Evolutionary conservation across 2,797 vertebrate species (phyloP).

Genomic region (Parauchenoglanis punctatus): DNA sequence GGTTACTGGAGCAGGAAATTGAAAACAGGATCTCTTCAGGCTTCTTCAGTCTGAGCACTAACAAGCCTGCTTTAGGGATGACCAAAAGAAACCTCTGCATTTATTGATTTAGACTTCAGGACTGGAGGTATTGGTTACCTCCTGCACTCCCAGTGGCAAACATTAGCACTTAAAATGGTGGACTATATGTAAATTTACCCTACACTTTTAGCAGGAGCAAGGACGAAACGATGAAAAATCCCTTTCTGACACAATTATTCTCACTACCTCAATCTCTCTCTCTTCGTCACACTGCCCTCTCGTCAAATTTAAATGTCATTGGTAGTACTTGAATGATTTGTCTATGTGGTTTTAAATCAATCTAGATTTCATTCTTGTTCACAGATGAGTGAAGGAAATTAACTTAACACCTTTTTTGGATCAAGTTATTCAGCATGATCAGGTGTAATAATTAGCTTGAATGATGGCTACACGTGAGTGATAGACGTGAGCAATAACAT

Average conservation of each 20-base stretch:
- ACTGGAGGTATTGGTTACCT: slow-evolving; percentile 9
- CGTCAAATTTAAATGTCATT: neutral
- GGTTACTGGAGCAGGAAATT: slow-evolving; percentile 64
- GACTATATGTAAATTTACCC: neutral
- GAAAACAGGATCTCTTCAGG: slow-evolving; percentile 54
- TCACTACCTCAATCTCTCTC: neutral
- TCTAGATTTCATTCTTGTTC: slow-evolving; percentile 11
- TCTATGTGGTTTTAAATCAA: slow-evolving; percentile 12
- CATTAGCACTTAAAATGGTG: neutral
- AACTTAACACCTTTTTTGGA: slow-evolving; percentile 32
- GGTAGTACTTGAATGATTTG: neutral
- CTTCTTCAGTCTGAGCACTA: slow-evolving; percentile 52
- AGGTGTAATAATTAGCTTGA: slow-evolving; percentile 29
- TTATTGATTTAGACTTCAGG: slow-evolving; percentile 50
- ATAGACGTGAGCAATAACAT: slow-evolving; percentile 20
- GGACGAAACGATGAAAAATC: neutral
- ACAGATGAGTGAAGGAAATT: slow-evolving; percentile 27
- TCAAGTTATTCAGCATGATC: slow-evolving; percentile 16
- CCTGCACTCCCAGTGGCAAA: neutral
- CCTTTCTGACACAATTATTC: neutral
- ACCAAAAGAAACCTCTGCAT: slow-evolving; percentile 49
- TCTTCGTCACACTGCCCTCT: neutral
- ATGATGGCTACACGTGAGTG: slow-evolving; percentile 44
- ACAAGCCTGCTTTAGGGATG: slow-evolving; percentile 55
- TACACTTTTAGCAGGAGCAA: neutral